A percentile compares a stretch with the other conserved stretches of the same genome.
Evolutionary conservation across 92 coral and sea anemone species (phyloP).

Genomic region (Parazoanthus atlanticus): DNA sequence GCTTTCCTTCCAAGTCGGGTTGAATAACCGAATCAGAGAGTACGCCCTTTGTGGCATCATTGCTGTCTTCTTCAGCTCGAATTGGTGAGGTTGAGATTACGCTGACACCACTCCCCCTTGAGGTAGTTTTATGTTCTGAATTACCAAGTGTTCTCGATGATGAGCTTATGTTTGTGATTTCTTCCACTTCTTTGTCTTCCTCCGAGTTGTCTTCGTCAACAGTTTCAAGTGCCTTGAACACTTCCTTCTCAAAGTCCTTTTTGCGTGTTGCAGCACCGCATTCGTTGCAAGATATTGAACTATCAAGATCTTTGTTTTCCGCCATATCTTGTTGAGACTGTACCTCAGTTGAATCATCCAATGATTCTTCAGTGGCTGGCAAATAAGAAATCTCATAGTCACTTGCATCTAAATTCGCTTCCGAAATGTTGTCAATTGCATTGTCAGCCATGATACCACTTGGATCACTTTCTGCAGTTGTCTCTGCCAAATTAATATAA

Average conservation of each 20-base stretch:
- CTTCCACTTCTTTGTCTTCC: slow-evolving; percentile 8
- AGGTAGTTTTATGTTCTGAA: neutral
- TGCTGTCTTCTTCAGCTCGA: neutral
- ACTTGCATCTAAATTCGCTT: neutral
- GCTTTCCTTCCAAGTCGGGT: neutral
- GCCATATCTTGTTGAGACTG: neutral
- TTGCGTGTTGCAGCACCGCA: neutral
- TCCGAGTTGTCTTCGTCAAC: slow-evolving; percentile 5
- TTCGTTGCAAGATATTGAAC: neutral
- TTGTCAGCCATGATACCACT: neutral
- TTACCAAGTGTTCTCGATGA: neutral
- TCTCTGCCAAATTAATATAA: neutral
- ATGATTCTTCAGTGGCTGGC: neutral
- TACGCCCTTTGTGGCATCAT: neutral
- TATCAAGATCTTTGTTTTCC: neutral
- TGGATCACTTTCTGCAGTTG: neutral
- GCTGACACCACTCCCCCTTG: neutral
- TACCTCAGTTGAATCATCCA: neutral
- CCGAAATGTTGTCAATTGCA: neutral
- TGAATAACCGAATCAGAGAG: neutral
- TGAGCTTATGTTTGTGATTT: neutral
- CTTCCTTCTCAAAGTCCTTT: neutral
- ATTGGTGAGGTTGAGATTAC: neutral
- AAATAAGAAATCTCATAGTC: slow-evolving; percentile 1
- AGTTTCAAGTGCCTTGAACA: neutral